A percentile compares a stretch with the other conserved stretches of the same genome.
Evolutionary conservation across 2,113 vertebrate species (phyloP).

Genomic region (Engystomops pustulosus): DNA sequence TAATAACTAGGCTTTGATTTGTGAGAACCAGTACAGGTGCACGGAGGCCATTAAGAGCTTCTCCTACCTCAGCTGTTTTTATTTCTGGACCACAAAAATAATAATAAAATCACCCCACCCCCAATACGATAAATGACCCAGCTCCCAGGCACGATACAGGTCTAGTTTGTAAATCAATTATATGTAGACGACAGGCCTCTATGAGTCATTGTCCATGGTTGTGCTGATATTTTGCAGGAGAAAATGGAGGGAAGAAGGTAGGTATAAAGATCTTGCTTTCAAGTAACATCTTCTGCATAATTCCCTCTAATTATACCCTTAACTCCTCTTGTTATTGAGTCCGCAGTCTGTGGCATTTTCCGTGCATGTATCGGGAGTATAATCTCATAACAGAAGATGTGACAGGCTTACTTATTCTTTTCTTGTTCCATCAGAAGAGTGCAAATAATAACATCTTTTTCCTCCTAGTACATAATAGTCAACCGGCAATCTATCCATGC

Average conservation of each 20-base stretch:
- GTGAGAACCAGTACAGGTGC: slow-evolving; percentile 54
- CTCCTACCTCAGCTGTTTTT: slow-evolving; percentile 55
- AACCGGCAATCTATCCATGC: neutral
- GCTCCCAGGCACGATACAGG: slow-evolving; percentile 1
- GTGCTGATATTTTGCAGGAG: slow-evolving; percentile 15
- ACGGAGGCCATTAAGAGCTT: slow-evolving; percentile 55
- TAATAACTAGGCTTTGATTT: slow-evolving; percentile 56
- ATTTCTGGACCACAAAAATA: slow-evolving; percentile 5
- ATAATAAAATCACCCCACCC: neutral
- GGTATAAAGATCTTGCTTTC: slow-evolving; percentile 4
- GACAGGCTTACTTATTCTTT: slow-evolving; percentile 35
- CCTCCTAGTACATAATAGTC: slow-evolving; percentile 18
- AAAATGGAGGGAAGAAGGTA: neutral
- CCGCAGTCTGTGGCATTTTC: slow-evolving; percentile 36
- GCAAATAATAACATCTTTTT: slow-evolving; percentile 36
- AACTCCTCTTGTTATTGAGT: slow-evolving; percentile 39
- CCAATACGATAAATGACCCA: neutral
- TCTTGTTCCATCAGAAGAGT: slow-evolving; percentile 1
- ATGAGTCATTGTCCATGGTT: neutral
- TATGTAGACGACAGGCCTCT: neutral
- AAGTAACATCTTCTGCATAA: slow-evolving; percentile 26
- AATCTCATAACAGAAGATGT: slow-evolving; percentile 36
- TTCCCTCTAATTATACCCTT: slow-evolving; percentile 43
- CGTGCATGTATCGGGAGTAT: slow-evolving; percentile 16
- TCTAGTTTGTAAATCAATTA: slow-evolving; percentile 53